phyloP scores from a whole-genome alignment of 2,797 vertebrate genomes.

The Trachops cirrhosus region DNA sequence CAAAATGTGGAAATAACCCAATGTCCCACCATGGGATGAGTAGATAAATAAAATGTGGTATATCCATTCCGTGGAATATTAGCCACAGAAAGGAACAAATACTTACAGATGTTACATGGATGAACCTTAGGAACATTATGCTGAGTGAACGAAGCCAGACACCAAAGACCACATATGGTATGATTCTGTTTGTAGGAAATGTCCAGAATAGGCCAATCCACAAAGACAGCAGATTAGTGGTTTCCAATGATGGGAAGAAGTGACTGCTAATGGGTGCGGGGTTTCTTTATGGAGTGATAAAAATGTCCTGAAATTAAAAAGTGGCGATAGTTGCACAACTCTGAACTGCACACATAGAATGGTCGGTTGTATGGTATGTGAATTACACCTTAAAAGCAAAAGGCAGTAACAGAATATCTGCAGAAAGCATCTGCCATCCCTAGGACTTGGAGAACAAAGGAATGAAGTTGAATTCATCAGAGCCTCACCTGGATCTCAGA shows the following conservation, averaged over 20 bases:
- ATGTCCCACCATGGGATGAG: neutral
- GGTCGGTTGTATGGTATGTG: neutral
- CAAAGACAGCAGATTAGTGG: neutral
- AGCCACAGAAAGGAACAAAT: neutral
- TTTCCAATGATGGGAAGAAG: neutral
- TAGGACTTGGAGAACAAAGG: neutral
- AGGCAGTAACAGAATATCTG: neutral
- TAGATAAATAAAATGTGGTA: neutral
- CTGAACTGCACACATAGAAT: neutral
- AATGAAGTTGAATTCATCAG: neutral
- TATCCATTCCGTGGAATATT: neutral
- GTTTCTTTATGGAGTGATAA: neutral
- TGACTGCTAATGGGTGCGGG: neutral
- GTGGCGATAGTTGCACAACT: neutral
- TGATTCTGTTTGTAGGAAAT: neutral
- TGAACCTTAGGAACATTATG: neutral
- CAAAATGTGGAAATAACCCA: neutral
- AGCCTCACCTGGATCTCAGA: neutral
- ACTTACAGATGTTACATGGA: neutral
- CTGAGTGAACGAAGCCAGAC: neutral
- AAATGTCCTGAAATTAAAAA: neutral
- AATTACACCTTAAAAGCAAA: neutral
- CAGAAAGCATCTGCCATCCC: neutral
- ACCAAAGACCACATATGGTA: neutral
- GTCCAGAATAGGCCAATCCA: neutral